Conservation (phyloP, 2,797 vertebrate genomes). For the Sebastes matsubarae region DNA sequence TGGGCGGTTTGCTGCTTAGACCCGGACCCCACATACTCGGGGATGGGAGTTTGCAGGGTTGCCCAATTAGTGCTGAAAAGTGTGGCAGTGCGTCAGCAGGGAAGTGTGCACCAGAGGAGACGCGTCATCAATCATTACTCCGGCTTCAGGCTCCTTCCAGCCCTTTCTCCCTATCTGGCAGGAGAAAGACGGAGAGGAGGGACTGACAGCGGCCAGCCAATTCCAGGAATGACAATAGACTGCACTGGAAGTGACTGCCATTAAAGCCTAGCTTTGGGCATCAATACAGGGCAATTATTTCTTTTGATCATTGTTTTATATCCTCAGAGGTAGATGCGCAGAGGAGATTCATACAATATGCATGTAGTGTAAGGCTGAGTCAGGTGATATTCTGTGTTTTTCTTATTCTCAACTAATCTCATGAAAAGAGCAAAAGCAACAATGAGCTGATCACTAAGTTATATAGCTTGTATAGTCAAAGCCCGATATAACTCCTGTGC, state of each 20-base stretch:
- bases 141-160: conserved; percentile 74
- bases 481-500: background rate
- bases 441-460: background rate
- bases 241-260: conserved; percentile 22
- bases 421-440: background rate
- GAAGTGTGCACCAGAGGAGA: conserved; percentile 81
- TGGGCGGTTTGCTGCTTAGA: conserved; percentile 72
- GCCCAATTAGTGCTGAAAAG: conserved; percentile 86
- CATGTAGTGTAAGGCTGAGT: background rate
- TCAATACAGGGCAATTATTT: conserved; percentile 27
- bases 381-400: background rate
- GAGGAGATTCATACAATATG: background rate
- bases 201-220: conserved; percentile 57
- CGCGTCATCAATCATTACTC: conserved; percentile 86
- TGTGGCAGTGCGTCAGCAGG: conserved; percentile 81
- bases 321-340: background rate
- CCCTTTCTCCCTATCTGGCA: conserved; percentile 58
- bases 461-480: background rate
- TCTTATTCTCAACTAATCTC: background rate
- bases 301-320: conserved; percentile 18
- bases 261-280: conserved; percentile 25
- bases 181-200: conserved; percentile 49
- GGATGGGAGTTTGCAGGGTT: conserved; percentile 75
- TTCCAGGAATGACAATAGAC: conserved; percentile 64
- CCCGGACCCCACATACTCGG: conserved; percentile 58